Base-by-base conservation (phyloP, 2,113 vertebrate genomes). In the Thryonomys swinderianus region DNA sequence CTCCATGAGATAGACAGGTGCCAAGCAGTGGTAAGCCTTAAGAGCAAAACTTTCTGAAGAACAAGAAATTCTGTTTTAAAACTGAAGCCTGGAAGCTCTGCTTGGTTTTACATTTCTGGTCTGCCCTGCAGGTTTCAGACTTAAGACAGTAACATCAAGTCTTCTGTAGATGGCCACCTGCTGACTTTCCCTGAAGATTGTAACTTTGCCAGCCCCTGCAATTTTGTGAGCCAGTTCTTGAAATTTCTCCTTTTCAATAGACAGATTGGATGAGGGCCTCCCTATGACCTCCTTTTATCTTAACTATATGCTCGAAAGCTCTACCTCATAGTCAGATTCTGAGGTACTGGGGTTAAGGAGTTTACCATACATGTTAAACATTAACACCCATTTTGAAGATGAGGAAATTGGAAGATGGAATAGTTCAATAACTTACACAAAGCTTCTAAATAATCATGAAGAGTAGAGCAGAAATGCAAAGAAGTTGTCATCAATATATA, bases 361-460 rank as follows among this genome's bases (percentile, higher is more conserved):
- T 4, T 61, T 25, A 14, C 30, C 1, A 5, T 2, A 37, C 0
- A 23, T 27, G 7, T 69, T 74, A 12, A 51, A 17, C 21, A 13
- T 0, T 48, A 87, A 25, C 30, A 67, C 9, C 14, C 23, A 30
- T 57, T 83, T 89, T 12, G 6, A 40, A 73, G 10, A 3, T 81
- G 55, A 82, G 1, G 5, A 55, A 42, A n/a, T 1, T 42, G 55
- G 71, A n/a, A 1, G 27, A 11, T 2, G 42, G 69, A 66, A 12
- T 42, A 20, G 7, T 48, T 82, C 51, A 42, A 37, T 48, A 61
- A 78, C 1, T 42, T 51, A 18, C 3, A 12, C 11, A 55, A 85
- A 74, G 30, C 1, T 48, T 66, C 30, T n/a, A n/a, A 66, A n/a
- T 71, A 86, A 59, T 16, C 51, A 18, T 48, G 11, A 37, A 8